These are phyloP conservation scores for Phainopepla nitens DNA, from an alignment of 2,113 vertebrate genomes.

Conservation along the genomic window DNA sequence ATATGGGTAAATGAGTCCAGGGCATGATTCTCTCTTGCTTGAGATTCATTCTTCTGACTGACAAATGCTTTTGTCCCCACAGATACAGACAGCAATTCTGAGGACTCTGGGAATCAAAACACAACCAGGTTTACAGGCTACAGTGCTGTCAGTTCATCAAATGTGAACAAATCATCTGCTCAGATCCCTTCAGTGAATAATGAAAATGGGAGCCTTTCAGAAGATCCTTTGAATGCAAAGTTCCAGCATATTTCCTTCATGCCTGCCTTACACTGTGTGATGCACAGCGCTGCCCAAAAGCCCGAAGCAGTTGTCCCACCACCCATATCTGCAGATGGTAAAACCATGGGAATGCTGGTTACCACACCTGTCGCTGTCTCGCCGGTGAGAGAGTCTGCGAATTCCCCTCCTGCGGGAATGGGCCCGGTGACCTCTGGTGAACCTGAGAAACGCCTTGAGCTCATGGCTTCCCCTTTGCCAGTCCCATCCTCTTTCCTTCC, in stretches of 20 bases:
- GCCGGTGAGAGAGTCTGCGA: slow-evolving; percentile 61
- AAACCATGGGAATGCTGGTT: slow-evolving; percentile 76
- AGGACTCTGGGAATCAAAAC: slow-evolving; percentile 80
- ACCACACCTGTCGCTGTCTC: slow-evolving; percentile 71
- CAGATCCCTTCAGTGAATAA: slow-evolving; percentile 67
- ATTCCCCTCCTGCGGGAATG: slow-evolving; percentile 63
- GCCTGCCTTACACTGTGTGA: slow-evolving; percentile 80
- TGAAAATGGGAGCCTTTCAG: slow-evolving; percentile 61
- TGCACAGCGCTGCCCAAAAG: slow-evolving; percentile 78
- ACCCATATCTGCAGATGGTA: slow-evolving; percentile 75
- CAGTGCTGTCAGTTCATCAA: slow-evolving; percentile 59
- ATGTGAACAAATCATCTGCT: slow-evolving; percentile 66
- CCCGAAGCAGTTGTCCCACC: slow-evolving; percentile 71
- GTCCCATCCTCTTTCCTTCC: slow-evolving; percentile 75
- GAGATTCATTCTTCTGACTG: neutral
- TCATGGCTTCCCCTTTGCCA: slow-evolving; percentile 69
- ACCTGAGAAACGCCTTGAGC: slow-evolving; percentile 78
- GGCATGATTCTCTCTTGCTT: neutral
- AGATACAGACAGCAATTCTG: slow-evolving; percentile 92
- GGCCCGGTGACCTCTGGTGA: slow-evolving; percentile 62
- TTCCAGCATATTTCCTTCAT: slow-evolving; percentile 80
- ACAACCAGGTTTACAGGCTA: slow-evolving; percentile 70
- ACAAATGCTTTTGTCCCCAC: neutral
- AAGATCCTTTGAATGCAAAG: slow-evolving; percentile 69
- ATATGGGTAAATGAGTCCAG: neutral